These are phyloP conservation scores for Rhizoglyphus robini DNA, from an alignment of 1,140 invertebrate genomes.

Conservation along the genomic window DNA sequence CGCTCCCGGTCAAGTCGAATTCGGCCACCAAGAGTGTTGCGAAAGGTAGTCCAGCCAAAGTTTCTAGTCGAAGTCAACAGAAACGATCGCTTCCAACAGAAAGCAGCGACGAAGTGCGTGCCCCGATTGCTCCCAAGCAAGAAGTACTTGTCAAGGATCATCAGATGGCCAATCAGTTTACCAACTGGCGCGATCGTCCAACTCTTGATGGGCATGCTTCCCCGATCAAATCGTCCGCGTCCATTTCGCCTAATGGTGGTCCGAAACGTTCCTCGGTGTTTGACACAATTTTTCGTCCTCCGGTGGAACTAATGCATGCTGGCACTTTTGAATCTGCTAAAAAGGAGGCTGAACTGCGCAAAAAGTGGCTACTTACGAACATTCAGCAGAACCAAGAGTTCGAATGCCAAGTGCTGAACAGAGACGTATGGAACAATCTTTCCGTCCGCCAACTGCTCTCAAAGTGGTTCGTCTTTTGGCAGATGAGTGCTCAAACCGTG, in stretches of 20 bases:
- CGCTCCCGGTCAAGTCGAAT: background rate
- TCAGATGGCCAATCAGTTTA: background rate
- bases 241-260: background rate
- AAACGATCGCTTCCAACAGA: too few species aligned
- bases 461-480: conserved; percentile 4
- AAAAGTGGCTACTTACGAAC: background rate
- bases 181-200: background rate
- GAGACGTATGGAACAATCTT: conserved; percentile 5
- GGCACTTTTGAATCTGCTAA: background rate
- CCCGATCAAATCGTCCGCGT: background rate
- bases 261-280: background rate
- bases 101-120: background rate
- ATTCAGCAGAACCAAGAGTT: background rate
- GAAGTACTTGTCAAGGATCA: background rate
- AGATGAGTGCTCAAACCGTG: background rate
- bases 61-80: too few species aligned
- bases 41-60: too few species aligned
- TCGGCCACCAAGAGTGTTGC: background rate
- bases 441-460: background rate
- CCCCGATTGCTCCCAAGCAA: background rate
- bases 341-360: background rate
- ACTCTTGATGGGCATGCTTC: background rate
- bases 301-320: conserved; percentile 8
- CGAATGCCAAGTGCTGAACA: background rate
- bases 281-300: conserved; percentile 9